A percentile compares a stretch with the other conserved stretches of the same genome.
Conservation (phyloP, 1,140 invertebrate genomes). For the Apis dorsata region DNA sequence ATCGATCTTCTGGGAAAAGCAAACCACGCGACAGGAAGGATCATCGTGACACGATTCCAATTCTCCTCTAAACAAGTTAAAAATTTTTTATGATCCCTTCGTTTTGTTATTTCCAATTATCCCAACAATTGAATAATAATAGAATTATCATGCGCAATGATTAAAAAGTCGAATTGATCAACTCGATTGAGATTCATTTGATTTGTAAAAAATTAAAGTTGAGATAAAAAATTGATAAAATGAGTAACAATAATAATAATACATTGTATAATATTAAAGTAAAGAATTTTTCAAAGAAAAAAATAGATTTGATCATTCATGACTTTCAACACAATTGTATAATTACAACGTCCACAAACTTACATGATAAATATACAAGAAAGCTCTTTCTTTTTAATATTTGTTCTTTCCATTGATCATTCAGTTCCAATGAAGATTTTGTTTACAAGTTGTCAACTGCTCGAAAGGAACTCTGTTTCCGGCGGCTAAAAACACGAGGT, state of each 20-base stretch:
- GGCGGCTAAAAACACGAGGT: not conserved
- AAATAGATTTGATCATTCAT: too few species aligned
- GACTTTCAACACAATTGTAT: too few species aligned
- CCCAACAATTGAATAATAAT: too few species aligned
- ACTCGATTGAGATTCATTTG: too few species aligned
- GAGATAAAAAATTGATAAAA: too few species aligned
- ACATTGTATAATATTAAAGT: too few species aligned
- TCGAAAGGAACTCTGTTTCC: not conserved
- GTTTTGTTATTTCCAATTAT: not conserved
- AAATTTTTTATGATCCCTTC: not conserved
- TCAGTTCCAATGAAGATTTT: not conserved
- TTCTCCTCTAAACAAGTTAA: not conserved
- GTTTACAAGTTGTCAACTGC: not conserved
- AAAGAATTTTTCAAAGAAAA: too few species aligned
- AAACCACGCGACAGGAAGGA: not conserved
- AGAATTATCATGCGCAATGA: too few species aligned
- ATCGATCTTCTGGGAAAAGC: conserved; percentile 9
- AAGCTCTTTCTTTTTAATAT: not conserved
- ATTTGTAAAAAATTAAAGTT: too few species aligned
- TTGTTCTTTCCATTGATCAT: too few species aligned
- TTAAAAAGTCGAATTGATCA: too few species aligned
- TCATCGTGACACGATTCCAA: not conserved
- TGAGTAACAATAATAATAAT: too few species aligned
- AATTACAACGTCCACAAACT: not conserved
- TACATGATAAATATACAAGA: not conserved